Percentiles rank a stretch among this genome's conserved stretches.
Evolutionary conservation across 1,140 invertebrate genomes (phyloP).

Genomic region (Uloborus diversus): DNA sequence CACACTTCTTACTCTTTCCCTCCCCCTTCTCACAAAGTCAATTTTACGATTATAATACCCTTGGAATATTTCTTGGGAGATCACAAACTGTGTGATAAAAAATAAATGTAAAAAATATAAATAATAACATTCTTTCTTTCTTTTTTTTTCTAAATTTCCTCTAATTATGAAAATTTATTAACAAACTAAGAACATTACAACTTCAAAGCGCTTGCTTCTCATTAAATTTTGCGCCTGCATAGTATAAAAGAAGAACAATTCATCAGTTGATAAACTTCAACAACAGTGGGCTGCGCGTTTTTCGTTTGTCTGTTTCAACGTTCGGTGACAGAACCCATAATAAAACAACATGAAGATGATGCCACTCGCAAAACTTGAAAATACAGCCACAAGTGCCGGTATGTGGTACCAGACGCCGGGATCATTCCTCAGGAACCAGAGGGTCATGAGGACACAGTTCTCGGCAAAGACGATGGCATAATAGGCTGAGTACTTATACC

Average conservation of each 20-base stretch:
- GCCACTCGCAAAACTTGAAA: conserved; percentile 63
- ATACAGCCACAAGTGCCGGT: conserved; percentile 62
- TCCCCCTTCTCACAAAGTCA: no score
- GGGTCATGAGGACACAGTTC: conserved; percentile 66
- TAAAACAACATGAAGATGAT: conserved; percentile 66
- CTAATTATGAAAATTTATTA: conserved; percentile 54
- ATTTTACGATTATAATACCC: no score
- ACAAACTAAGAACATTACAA: conserved; percentile 51
- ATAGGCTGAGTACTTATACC: conserved; percentile 65
- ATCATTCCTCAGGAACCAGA: conserved; percentile 65
- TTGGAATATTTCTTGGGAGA: no score
- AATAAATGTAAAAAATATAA: no score
- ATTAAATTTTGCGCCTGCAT: conserved; percentile 13
- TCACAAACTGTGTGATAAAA: no score
- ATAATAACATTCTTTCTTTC: no score
- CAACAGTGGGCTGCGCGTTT: conserved; percentile 49
- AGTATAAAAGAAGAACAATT: conserved; percentile 44
- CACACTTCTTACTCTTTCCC: no score
- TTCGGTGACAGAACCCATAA: conserved; percentile 65
- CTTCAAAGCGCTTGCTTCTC: conserved; percentile 14
- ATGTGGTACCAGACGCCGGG: conserved; percentile 60
- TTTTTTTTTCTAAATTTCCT: no score
- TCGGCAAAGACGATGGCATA: conserved; percentile 68
- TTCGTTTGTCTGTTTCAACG: conserved; percentile 51
- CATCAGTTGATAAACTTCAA: conserved; percentile 30